A percentile compares a stretch with the other conserved stretches of the same genome.
Conservation (phyloP, 2,888 invertebrate species). For the Ectemnius cavifrons region DNA sequence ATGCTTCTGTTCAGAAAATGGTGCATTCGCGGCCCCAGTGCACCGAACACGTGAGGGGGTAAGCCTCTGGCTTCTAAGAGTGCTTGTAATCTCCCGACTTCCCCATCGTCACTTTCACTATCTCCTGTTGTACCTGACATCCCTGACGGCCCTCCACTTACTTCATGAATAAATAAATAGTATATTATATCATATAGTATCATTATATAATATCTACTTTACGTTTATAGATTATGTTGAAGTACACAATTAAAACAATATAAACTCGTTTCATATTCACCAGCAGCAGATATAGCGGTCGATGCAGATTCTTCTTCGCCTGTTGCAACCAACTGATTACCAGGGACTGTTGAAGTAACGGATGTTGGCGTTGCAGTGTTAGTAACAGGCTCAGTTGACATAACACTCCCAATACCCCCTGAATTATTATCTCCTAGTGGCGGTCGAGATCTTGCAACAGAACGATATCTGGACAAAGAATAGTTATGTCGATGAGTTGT, state of each 20-base stretch:
- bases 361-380: constrained; percentile 70
- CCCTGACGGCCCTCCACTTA: constrained; percentile 76
- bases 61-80: constrained; percentile 95
- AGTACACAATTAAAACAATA: background rate
- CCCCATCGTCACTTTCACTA: constrained; percentile 93
- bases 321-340: constrained; percentile 69
- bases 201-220: no score
- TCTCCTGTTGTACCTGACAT: constrained; percentile 80
- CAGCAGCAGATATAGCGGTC: constrained; percentile 70
- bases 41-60: constrained; percentile 97
- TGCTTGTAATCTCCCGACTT: constrained; percentile 96
- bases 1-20: constrained; percentile 96
- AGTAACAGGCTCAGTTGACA: constrained; percentile 73
- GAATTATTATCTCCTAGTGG: constrained; percentile 79
- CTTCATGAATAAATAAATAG: constrained; percentile 44
- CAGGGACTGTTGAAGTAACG: constrained; percentile 68
- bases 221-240: background rate
- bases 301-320: constrained; percentile 72
- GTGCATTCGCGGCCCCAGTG: constrained; percentile 97
- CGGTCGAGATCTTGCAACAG: constrained; percentile 78
- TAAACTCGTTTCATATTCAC: constrained; percentile 45
- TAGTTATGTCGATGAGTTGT: background rate
- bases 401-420: constrained; percentile 66
- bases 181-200: background rate
- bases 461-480: constrained; percentile 74